Percentiles rank a stretch among this genome's conserved stretches.
phyloP scores from a whole-genome alignment of 2,797 vertebrate species.

The Poliocrania exsul region DNA sequence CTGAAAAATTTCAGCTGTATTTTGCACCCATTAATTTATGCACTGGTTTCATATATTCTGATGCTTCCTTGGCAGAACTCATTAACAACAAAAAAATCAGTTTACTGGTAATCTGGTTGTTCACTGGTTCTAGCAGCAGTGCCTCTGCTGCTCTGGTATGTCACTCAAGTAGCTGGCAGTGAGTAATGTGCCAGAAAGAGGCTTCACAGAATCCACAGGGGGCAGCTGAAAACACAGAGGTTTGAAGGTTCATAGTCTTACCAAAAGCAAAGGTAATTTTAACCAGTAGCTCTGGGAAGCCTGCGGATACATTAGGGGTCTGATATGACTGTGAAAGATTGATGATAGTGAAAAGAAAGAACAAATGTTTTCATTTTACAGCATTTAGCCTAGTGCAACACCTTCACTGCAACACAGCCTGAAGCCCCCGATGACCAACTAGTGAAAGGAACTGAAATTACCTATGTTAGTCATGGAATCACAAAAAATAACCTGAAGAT shows the following conservation, averaged over 20 bases:
- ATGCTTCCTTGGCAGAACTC: neutral
- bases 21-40: neutral
- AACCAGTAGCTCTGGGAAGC: constrained; percentile 75
- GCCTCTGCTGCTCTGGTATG: constrained; percentile 46
- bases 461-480: neutral
- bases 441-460: constrained; percentile 32
- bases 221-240: constrained; percentile 68
- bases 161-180: constrained; percentile 66
- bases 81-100: neutral
- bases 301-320: constrained; percentile 69
- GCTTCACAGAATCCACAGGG: constrained; percentile 69
- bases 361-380: constrained; percentile 76
- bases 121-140: constrained; percentile 25
- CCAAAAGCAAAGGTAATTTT: constrained; percentile 76
- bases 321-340: constrained; percentile 75
- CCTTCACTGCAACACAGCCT: constrained; percentile 46
- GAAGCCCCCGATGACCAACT: neutral
- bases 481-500: neutral
- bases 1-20: neutral
- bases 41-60: neutral
- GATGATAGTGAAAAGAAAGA: constrained; percentile 76
- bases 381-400: constrained; percentile 75
- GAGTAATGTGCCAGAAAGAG: constrained; percentile 72
- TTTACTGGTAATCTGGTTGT: neutral
- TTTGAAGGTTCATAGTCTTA: constrained; percentile 73